Base-by-base conservation (phyloP, 2,888 invertebrate species). In the Maniola hyperantus region DNA sequence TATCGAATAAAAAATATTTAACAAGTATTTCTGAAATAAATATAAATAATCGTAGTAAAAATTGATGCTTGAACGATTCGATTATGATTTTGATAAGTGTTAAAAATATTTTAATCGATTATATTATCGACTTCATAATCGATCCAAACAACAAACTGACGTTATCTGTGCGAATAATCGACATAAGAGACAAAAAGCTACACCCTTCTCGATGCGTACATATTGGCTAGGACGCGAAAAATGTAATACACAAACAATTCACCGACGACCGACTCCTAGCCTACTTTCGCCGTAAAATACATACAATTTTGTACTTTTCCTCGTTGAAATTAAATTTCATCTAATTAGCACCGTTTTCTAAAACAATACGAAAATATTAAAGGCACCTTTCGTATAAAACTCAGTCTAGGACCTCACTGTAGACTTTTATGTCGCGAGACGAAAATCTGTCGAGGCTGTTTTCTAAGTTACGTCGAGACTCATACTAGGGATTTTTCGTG, bases 181-280 rank as follows among this genome's bases (percentile, higher is more conserved):
- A 62, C 48, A 59, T 34, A 39, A 48, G 66, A 61, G 58, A 67
- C 10, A 50, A 26, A 13, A 64, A 42, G 46, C 26, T 39, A 67
- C 67, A 70, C 68, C 72, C 74, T 76, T 83, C 82, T 80, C 85
- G 79, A 80, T 73, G 79, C 85, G 80, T 87, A 87, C 84, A 88
- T 87, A 89, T 87, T 87, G 88, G 88, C 87, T 83, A 72, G 72
- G 65, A 61, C 55, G 53, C 39, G 54, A 42, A 57, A 48, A 51
- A 15, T 33, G 20, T 5, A 33, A 66, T 55, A 55, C 39, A 39
- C 58, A 15, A 15, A 50, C 36, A 26, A 54, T 34, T 44, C 18
- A 53, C 44, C 20, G 36, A 26, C 20, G 36, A 26, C 50, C n/a
- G 50, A n/a, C 50, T 63, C 62, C 51, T 60, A 65, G 59, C 65